phyloP scores from a whole-genome alignment of 1,140 invertebrate genomes.

The Apis florea region DNA sequence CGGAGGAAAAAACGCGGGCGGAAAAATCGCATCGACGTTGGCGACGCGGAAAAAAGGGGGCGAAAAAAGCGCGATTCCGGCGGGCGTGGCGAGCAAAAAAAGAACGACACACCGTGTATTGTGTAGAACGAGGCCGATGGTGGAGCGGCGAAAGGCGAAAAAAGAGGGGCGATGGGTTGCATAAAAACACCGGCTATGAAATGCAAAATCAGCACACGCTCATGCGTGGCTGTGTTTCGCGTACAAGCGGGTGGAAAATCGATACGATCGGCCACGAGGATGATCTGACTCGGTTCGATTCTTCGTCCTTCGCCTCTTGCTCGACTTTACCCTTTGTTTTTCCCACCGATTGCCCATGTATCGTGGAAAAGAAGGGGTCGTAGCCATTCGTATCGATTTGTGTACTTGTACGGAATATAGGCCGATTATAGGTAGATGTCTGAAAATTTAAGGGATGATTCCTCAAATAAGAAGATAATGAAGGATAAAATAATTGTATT shows the following conservation, averaged over 20 bases:
- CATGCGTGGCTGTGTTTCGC: conserved; percentile 11
- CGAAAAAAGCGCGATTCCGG: conserved; percentile 38
- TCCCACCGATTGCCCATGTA: too few species aligned
- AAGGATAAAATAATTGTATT: too few species aligned
- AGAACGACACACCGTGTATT: conserved; percentile 40
- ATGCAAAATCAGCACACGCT: conserved; percentile 62
- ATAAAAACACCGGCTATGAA: conserved; percentile 57
- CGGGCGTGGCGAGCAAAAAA: conserved; percentile 48
- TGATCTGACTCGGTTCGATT: neutral
- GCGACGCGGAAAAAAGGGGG: conserved; percentile 50
- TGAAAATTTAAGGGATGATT: too few species aligned
- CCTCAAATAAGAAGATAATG: too few species aligned
- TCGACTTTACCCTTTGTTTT: too few species aligned
- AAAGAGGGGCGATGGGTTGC: conserved; percentile 55
- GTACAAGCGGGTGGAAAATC: conserved; percentile 6
- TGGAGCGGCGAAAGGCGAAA: conserved; percentile 28
- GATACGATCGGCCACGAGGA: neutral
- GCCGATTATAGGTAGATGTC: too few species aligned
- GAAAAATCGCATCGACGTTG: conserved; percentile 53
- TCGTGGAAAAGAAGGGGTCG: neutral
- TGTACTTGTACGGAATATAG: too few species aligned
- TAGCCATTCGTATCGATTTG: neutral
- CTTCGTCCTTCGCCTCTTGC: neutral
- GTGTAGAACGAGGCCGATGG: conserved; percentile 19
- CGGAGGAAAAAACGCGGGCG: conserved; percentile 32